Evolutionary conservation across 2,888 invertebrate genomes (phyloP), one percentile per base, ranked within the genome.

Genomic region (Pomacea canaliculata): DNA sequence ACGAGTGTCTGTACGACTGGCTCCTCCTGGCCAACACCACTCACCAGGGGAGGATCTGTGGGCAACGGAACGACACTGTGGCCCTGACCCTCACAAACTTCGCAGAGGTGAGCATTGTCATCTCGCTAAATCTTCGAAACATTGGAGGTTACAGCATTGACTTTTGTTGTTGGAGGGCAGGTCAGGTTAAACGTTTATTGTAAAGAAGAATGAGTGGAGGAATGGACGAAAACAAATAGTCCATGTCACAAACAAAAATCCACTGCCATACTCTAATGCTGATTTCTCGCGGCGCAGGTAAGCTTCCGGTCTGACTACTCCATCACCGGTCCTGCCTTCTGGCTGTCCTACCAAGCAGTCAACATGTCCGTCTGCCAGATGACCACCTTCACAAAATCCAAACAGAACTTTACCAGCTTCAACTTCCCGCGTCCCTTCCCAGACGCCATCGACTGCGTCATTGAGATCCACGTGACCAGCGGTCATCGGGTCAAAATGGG

Each of bases 401-500:
- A 0, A 81, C 95, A 95, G 9, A 92, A 92, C 62, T 88, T 96
- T 49, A 93, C 93, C 3, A 95, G 95, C 19, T 94, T 95, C 0
- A 94, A 90, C 86, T 94, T 94, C 87, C 96, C 96, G 0, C 93
- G 92, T 49, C 92, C 93, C 81, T 96, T 96, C 89, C 94, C 94
- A 87, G 94, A 94, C 86, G 93, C 94, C 85, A 89, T 95, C 83
- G 94, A 95, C 91, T 94, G 94, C 89, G 94, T 93, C 91, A 93
- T 94, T 66, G 93, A 92, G 80, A 92, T 96, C 66, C 88, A 92
- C n/a, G 94, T 94, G 8, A 94, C 95, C 0, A 92, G 93, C 18
- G 92, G 93, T 82, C 93, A 94, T 0, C 92, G 95, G 72, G 92
- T 95, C 8, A 93, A 80, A 73, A 63, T 76, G 78, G 80, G 80